phyloP scores from a whole-genome alignment of 2,888 invertebrate species.

The Tetrapedia diversipes region DNA sequence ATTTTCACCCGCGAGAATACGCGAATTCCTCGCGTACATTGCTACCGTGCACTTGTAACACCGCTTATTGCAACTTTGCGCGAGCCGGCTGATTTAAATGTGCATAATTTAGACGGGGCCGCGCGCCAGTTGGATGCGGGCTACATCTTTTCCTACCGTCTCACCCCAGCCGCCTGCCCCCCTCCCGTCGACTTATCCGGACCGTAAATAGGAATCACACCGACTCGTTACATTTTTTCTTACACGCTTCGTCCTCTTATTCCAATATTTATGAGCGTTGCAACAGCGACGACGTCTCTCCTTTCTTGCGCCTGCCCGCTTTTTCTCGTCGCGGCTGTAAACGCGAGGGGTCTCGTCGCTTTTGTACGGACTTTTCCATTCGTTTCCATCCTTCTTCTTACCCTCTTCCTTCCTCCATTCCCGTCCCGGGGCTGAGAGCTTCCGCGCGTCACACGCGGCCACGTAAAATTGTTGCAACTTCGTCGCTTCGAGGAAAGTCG shows the following conservation, averaged over 20 bases:
- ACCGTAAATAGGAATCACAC: conserved; percentile 32
- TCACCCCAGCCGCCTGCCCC: background rate
- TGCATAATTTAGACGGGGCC: conserved; percentile 18
- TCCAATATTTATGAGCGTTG: conserved; percentile 33
- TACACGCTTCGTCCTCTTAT: background rate
- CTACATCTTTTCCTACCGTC: conserved; percentile 6
- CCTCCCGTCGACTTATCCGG: background rate
- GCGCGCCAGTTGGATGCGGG: background rate
- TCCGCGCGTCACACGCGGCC: conserved; percentile 17
- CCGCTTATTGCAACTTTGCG: background rate
- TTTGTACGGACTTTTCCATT: conserved; percentile 9
- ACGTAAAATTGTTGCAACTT: conserved; percentile 25
- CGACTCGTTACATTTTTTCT: conserved; percentile 1
- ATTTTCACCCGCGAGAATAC: background rate
- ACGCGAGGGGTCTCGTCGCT: background rate
- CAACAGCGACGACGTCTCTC: conserved; percentile 1
- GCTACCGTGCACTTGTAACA: background rate
- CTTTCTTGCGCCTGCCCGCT: background rate
- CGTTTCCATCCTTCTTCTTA: background rate
- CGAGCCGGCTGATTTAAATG: background rate
- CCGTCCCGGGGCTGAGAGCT: conserved; percentile 20
- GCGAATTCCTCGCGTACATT: background rate
- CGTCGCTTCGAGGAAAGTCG: conserved; percentile 2
- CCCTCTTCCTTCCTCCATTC: conserved; percentile 9
- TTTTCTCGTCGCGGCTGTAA: background rate